Evolutionary conservation across 1,140 invertebrate genomes (phyloP).

Genomic region (Solenopsis fugax): DNA sequence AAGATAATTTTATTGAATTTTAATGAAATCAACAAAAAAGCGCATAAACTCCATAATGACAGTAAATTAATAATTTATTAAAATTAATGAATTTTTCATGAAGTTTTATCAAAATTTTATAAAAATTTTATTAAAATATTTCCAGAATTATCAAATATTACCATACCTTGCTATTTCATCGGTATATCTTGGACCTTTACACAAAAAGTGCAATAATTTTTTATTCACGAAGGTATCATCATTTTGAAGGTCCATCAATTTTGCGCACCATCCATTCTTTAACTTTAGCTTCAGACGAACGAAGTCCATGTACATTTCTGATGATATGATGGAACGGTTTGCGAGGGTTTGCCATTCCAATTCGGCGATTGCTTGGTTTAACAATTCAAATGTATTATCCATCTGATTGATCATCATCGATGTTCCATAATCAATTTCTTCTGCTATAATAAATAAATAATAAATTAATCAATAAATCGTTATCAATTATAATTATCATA

Average conservation of each 20-base stretch:
- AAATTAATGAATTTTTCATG: too few species aligned
- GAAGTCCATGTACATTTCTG: neutral
- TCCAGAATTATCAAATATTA: neutral
- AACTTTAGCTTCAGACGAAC: conserved; percentile 2
- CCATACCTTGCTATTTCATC: conserved; percentile 9
- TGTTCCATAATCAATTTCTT: neutral
- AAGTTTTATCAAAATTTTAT: too few species aligned
- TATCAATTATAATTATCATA: too few species aligned
- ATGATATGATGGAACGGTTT: neutral
- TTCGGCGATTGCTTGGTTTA: conserved; percentile 20
- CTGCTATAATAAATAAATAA: neutral
- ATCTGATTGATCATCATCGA: neutral
- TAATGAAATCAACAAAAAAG: too few species aligned
- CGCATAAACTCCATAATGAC: too few species aligned
- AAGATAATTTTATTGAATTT: too few species aligned
- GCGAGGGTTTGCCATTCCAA: conserved; percentile 12
- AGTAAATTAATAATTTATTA: too few species aligned
- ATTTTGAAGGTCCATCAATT: neutral
- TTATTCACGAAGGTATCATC: neutral
- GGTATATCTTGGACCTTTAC: conserved; percentile 29
- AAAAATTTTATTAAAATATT: too few species aligned
- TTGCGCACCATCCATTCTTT: conserved; percentile 1
- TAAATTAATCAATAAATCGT: too few species aligned
- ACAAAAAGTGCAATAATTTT: conserved; percentile 14
- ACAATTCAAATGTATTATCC: neutral